Base-by-base conservation (phyloP, 2,888 invertebrate genomes). In the Tethea ocularis region DNA sequence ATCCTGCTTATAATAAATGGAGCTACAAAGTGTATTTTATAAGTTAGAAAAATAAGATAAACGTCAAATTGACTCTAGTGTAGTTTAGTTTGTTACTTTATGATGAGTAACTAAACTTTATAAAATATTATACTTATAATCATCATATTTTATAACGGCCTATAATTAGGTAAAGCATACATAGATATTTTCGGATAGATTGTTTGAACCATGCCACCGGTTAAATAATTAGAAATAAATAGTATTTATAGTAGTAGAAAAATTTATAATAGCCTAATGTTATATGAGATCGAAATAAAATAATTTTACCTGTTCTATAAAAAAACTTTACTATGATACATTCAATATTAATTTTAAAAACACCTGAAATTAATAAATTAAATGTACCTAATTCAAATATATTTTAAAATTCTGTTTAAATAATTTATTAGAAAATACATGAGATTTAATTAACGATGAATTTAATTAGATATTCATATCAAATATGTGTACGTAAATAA, bases 101-200 rank as follows among this genome's bases (percentile, higher is more conserved):
- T 67, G 61, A 67, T 57, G 57, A 33, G 33, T 62, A 67, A 46
- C 46, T 20, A 46, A 17, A 8, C 46, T n/a, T 46, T 46, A 41
- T 41, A 41, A 41, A 61, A 41, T 52, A 58, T 59, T 60, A 7
- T 59, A 63, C 57, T 53, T 60, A 62, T 61, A 53, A 59, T 63
- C 46, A 57, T 56, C 51, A 75, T 76, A 78, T 74, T 74, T 75
- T 77, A 71, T 71, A 82, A 81, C 74, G 83, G 82, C 84, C 87
- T 86, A 80, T 78, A 72, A 72, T 65, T 70, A 75, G 67, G 71
- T 81, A 84, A 76, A 74, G 60, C 75, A 79, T 78, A 70, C 75
- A 85, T 88, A 89, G 75, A 82, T 83, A 91, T 89, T 88, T 89
- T 89, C 88, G 82, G 86, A 90, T 90, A 89, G 89, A 86, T 82